These are phyloP conservation scores for Cyprinus carpio DNA, from an alignment of 2,113 vertebrate species.

Conservation along the genomic window DNA sequence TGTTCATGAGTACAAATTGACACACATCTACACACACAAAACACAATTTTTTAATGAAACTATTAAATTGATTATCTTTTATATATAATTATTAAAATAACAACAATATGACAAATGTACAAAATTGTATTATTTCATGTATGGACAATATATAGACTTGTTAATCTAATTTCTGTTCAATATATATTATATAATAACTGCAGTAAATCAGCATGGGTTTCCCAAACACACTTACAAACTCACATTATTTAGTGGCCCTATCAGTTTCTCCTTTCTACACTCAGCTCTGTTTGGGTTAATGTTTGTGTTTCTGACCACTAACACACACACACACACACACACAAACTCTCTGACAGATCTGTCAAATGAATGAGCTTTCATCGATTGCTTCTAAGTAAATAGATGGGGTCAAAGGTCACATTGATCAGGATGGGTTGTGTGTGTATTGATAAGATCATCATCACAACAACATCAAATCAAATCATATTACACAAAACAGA, in stretches of 20 bases:
- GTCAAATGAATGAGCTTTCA: conserved; percentile 44
- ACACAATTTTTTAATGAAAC: no score
- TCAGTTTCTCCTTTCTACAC: not conserved
- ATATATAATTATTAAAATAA: no score
- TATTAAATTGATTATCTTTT: no score
- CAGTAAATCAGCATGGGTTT: not conserved
- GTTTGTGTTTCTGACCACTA: not conserved
- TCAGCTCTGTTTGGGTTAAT: not conserved
- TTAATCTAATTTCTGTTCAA: not conserved
- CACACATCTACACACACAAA: no score
- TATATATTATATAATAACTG: not conserved
- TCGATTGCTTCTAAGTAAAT: conserved; percentile 63
- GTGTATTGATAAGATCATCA: conserved; percentile 51
- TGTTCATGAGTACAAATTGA: no score
- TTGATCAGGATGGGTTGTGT: conserved; percentile 36
- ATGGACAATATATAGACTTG: no score
- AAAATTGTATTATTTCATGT: no score
- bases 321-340: no score
- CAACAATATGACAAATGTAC: no score
- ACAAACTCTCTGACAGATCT: conserved; percentile 7
- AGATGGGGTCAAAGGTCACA: conserved; percentile 61
- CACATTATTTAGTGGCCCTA: not conserved
- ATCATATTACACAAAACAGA: conserved; percentile 18
- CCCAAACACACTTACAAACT: not conserved
- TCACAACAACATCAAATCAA: conserved; percentile 47